phyloP scores from a whole-genome alignment of 2,888 invertebrate genomes.

The Hypomecis punctinalis region DNA sequence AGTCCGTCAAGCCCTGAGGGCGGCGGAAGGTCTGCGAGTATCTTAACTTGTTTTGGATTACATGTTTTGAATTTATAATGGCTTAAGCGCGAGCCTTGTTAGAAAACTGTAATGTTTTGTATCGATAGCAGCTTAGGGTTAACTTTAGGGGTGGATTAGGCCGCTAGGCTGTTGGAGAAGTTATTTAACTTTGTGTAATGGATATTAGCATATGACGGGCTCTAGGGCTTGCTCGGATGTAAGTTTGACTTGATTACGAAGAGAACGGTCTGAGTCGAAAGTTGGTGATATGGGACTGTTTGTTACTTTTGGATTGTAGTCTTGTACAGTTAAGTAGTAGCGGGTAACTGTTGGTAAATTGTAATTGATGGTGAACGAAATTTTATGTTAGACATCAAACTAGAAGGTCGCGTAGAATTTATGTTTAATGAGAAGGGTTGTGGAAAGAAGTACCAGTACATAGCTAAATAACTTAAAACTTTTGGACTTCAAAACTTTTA shows the following conservation, averaged over 20 bases:
- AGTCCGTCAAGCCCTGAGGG: slow-evolving; percentile 31
- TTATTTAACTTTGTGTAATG: slow-evolving; percentile 25
- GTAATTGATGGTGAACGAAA: too few species aligned
- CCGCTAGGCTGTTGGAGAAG: slow-evolving; percentile 10
- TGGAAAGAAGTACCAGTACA: too few species aligned
- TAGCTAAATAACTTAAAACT: too few species aligned
- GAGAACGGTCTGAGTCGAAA: neutral
- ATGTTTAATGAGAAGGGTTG: too few species aligned
- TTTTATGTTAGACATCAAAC: too few species aligned
- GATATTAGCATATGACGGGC: slow-evolving; percentile 17
- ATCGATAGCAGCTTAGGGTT: slow-evolving; percentile 24
- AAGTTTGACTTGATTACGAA: slow-evolving; percentile 2
- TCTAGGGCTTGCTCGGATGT: slow-evolving; percentile 7
- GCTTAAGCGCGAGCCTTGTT: slow-evolving; percentile 30
- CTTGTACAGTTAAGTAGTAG: too few species aligned
- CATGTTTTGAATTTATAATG: slow-evolving; percentile 45
- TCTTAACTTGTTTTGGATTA: slow-evolving; percentile 44
- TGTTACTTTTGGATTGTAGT: too few species aligned
- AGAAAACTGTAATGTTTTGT: slow-evolving; percentile 35
- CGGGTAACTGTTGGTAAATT: too few species aligned
- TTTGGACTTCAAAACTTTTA: too few species aligned
- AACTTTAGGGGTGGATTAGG: slow-evolving; percentile 27
- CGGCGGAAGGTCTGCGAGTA: slow-evolving; percentile 25
- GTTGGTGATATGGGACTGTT: neutral
- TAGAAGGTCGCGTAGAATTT: too few species aligned